Base-by-base conservation (phyloP, 2,888 invertebrate species). In the Eretmocerus hayati region DNA sequence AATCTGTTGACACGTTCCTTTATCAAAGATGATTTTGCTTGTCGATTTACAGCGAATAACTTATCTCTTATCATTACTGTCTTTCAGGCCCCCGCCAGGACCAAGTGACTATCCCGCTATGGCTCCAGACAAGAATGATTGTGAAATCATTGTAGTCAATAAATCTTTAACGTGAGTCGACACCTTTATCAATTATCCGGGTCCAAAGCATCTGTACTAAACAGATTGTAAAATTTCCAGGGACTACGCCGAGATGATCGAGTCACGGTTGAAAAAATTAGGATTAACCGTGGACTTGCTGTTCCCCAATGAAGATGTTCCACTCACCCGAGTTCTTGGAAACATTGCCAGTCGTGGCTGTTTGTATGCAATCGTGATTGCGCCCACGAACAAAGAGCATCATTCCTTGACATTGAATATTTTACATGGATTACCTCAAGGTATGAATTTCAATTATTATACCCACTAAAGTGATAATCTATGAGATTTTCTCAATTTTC, bases 281-380 rank as follows among this genome's bases (percentile, higher is more conserved):
- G 88, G 87, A 2, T 76, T 91, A 44, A 82, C 84, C 4, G 91
- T 92, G 0, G 91, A 92, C 66, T 75, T 94, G 1, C 73, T 92
- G n/a, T 91, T 90, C 66, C 91, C 94, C 0, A 90, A 91, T 72
- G 91, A 90, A 66, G 90, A 91, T 63, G 87, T 90, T 1, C 85
- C 90, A 0, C 79, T 92, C 11, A 76, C 78, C 32, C 77, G 83
- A 59, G 84, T 92, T 19, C 73, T 94, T 22, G 90, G 90, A 8
- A 92, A 91, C 64, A 88, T 93, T 50, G 85, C 90, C 0, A 84
- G 86, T 5, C 79, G 90, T n/a, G 91, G 91, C 6, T 88, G 90
- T 58, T 77, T 92, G 2, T 95, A 90, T 72, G 92, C 92, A 0
- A 85, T 94, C 54, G 78, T 93, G 15, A 82, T 94, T 0, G 88